Percentiles rank a stretch among this genome's conserved stretches.
Evolutionary conservation across 2,113 vertebrate species (phyloP).

Genomic region (Toxotes jaculatrix): DNA sequence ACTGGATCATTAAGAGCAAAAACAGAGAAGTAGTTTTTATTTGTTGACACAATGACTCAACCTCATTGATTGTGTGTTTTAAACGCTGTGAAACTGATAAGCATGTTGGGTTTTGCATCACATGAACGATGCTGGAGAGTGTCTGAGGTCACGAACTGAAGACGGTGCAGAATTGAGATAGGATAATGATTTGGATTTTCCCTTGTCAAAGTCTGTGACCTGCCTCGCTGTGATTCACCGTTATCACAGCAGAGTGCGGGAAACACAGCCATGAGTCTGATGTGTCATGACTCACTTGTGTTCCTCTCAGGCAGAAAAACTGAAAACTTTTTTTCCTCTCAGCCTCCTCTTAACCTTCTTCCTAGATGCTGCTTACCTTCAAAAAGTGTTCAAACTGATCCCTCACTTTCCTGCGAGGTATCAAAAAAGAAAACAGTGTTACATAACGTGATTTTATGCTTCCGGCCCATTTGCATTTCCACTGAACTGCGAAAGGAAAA

Average conservation of each 20-base stretch:
- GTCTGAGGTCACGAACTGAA: conserved; percentile 33
- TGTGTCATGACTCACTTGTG: conserved; percentile 63
- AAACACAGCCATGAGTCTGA: conserved; percentile 56
- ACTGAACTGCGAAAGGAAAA: conserved; percentile 37
- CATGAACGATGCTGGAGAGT: conserved; percentile 3
- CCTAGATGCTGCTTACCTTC: conserved; percentile 20
- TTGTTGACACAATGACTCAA: conserved; percentile 1
- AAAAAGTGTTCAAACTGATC: conserved; percentile 23
- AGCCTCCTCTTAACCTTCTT: conserved; percentile 10
- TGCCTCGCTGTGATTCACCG: conserved; percentile 72
- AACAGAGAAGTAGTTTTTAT: not conserved
- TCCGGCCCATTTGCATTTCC: conserved; percentile 42
- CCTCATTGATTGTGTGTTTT: not conserved
- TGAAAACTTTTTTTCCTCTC: conserved; percentile 42
- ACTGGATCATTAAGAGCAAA: not conserved
- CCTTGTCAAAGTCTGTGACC: conserved; percentile 62
- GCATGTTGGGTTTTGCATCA: not conserved
- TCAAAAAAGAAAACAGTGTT: conserved; percentile 38
- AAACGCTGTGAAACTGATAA: conserved; percentile 28
- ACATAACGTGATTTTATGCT: conserved; percentile 48
- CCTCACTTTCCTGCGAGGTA: conserved; percentile 31
- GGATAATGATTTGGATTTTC: conserved; percentile 54
- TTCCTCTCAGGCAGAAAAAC: conserved; percentile 50
- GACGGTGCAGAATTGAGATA: conserved; percentile 2
- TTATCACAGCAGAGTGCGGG: conserved; percentile 36